Conservation (phyloP, 2,113 vertebrate genomes). For the Nothocercus julius region DNA sequence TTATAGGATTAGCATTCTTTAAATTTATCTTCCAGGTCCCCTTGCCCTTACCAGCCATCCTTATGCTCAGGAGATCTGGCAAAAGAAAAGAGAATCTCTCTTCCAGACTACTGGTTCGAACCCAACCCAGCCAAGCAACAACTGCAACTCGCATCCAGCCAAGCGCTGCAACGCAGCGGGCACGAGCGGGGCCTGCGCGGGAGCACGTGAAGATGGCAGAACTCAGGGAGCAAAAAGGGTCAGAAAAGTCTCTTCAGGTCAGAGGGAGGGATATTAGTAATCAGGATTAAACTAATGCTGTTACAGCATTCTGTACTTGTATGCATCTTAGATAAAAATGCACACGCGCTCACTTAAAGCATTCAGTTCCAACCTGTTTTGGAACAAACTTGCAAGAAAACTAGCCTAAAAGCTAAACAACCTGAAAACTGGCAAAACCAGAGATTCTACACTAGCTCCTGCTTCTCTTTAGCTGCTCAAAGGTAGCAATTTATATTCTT, state of each 20-base stretch:
- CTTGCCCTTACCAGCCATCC: not conserved
- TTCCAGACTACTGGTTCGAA: not conserved
- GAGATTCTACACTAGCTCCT: not conserved
- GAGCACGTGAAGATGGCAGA: not conserved
- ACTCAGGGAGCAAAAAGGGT: not conserved
- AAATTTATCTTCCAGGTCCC: not conserved
- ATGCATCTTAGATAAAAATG: not conserved
- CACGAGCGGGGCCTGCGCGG: not conserved
- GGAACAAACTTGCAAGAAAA: not conserved
- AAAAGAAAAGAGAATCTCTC: not conserved
- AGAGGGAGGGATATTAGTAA: not conserved
- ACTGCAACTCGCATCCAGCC: not conserved
- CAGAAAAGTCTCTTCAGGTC: not conserved
- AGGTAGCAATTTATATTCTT: constrained; percentile 10
- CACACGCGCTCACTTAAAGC: accelerated
- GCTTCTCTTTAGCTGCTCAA: not conserved
- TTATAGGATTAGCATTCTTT: accelerated
- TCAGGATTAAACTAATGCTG: not conserved
- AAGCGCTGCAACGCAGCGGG: not conserved
- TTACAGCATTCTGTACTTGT: not conserved
- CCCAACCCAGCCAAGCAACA: not conserved
- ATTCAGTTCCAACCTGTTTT: not conserved
- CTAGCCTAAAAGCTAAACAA: not conserved
- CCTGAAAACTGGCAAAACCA: not conserved
- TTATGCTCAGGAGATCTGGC: not conserved